phyloP scores from a whole-genome alignment of 1,140 invertebrate species.

The Leptestheria dahalacensis region DNA sequence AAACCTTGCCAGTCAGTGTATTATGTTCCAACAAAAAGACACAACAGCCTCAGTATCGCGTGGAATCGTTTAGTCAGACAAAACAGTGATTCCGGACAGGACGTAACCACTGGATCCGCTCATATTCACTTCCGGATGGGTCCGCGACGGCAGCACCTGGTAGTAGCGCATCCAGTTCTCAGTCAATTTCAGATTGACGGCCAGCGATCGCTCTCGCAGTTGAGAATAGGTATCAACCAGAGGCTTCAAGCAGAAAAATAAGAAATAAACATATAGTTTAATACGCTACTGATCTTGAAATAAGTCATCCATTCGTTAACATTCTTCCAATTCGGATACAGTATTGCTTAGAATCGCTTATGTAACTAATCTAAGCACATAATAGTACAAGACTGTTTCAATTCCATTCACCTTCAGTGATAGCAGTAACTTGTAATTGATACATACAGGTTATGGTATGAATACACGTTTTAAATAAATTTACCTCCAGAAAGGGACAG shows the following conservation, averaged over 20 bases:
- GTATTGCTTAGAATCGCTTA: too few relatives aligned
- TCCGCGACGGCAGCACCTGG: conserved; percentile 70
- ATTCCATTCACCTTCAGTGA: too few relatives aligned
- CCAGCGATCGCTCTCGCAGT: conserved; percentile 47
- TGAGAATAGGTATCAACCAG: conserved; percentile 60
- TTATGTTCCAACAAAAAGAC: neutral
- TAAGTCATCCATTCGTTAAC: too few relatives aligned
- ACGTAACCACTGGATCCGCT: conserved; percentile 57
- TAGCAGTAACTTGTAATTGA: too few relatives aligned
- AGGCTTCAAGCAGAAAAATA: conserved; percentile 32
- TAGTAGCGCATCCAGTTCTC: conserved; percentile 78
- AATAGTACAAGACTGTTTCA: too few relatives aligned
- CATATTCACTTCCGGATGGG: conserved; percentile 67
- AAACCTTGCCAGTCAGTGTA: too few relatives aligned
- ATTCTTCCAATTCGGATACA: too few relatives aligned
- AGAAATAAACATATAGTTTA: too few relatives aligned
- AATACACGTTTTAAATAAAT: too few relatives aligned
- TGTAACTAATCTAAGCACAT: too few relatives aligned
- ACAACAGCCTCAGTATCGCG: conserved; percentile 1
- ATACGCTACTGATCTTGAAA: too few relatives aligned
- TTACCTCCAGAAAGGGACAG: conserved; percentile 50
- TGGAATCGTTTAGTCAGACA: conserved; percentile 17
- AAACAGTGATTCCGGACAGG: conserved; percentile 41
- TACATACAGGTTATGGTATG: too few relatives aligned
- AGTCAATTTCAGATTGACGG: conserved; percentile 56